Base-by-base conservation (phyloP, 2,113 vertebrate species). In the Capra hircus region DNA sequence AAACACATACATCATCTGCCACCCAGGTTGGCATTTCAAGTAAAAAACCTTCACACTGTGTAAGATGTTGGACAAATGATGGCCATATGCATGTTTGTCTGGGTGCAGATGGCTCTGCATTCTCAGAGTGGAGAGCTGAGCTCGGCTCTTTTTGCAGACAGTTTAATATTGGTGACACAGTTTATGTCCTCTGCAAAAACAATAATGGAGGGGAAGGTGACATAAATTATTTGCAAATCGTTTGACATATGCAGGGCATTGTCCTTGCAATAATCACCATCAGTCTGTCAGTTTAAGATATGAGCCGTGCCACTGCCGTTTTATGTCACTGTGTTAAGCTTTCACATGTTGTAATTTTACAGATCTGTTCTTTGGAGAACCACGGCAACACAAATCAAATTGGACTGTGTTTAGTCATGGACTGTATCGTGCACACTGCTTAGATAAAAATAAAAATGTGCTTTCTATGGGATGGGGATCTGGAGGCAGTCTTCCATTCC, bases 1-100 rank as follows among this genome's bases (percentile, higher is more conserved):
- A 99, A 99, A 99, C 99, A 99, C 99, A 99, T 99, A 99, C 99
- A 99, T 99, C 99, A 99, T 99, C 99, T 99, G 99, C 99, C 99
- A 99, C 99, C 98, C 98, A 99, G 99, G 99, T 99, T 99, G 99
- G 99, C 99, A 99, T 99, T 99, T 99, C 99, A 99, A 99, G 99
- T 99, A 99, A 99, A 99, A 99, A 99, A 99, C 99, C 99, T 99
- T 99, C 99, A 99, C 99, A 99, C 99, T 99, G 99, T 99, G 99
- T 99, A 99, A 99, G 99, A 99, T 99, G 99, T 99, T 99, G 99
- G 99, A 99, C 99, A 99, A 99, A 99, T 99, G 99, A 99, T 98
- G 99, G 99, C 99, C 99, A 99, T 99, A 99, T 99, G 99, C 99
- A 99, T 99, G 99, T 99, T 99, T 99, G 99, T 99, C 99, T 99